Conservation (phyloP, 92 coral and sea anemone genomes). For the Actinernus sp. region DNA sequence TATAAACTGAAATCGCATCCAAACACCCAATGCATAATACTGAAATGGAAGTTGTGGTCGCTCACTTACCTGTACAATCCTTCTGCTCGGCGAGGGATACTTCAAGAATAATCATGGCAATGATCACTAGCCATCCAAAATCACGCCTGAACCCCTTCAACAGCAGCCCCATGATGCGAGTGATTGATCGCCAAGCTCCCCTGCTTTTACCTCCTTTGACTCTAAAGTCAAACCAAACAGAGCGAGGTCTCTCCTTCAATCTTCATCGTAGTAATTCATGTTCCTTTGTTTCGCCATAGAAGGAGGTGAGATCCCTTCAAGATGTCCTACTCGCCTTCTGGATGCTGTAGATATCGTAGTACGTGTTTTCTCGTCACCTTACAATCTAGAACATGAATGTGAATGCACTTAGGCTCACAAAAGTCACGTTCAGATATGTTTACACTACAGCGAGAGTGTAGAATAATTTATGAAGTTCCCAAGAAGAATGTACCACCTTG, state of each 20-base stretch:
- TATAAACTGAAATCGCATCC: neutral
- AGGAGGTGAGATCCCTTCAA: too few species aligned
- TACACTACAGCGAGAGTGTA: conserved; percentile 17
- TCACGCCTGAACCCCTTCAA: too few species aligned
- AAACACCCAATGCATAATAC: neutral
- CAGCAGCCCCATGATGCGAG: too few species aligned
- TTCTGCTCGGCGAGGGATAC: conserved; percentile 8
- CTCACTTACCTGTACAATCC: conserved; percentile 18
- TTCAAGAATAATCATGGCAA: conserved; percentile 10
- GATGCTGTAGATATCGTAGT: neutral
- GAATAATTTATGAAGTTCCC: conserved; percentile 44
- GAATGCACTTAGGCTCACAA: conserved; percentile 19
- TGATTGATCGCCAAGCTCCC: too few species aligned
- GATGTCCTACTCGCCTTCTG: too few species aligned
- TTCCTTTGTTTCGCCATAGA: too few species aligned
- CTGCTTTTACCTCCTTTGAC: too few species aligned
- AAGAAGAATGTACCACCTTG: conserved; percentile 38
- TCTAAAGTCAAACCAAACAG: too few species aligned
- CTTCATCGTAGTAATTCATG: too few species aligned
- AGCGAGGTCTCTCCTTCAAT: too few species aligned
- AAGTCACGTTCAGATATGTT: conserved; percentile 54
- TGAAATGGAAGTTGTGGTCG: neutral
- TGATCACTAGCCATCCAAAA: conserved; percentile 9
- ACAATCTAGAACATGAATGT: conserved; percentile 18
- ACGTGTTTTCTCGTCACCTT: neutral